Evolutionary conservation across 1,140 invertebrate species (phyloP).

Genomic region (Bombus huntii): DNA sequence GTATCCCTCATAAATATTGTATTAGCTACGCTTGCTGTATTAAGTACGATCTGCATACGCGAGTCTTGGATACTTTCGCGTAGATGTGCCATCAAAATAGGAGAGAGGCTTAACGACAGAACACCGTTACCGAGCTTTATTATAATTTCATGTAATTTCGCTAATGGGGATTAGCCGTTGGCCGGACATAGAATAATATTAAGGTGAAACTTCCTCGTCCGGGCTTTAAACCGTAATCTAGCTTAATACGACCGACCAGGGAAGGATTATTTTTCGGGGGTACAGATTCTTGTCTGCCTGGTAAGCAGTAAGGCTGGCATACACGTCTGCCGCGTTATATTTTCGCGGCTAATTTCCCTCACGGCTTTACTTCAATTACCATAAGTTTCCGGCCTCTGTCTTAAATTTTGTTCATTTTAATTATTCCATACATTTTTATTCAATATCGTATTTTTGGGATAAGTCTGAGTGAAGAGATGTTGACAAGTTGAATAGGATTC

Average conservation of each 20-base stretch:
- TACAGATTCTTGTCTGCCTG: constrained; percentile 17
- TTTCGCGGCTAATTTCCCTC: constrained; percentile 5
- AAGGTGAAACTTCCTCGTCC: constrained; percentile 54
- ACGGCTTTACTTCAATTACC: not conserved
- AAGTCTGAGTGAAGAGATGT: not conserved
- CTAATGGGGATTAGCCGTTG: constrained; percentile 67
- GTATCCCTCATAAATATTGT: constrained; percentile 38
- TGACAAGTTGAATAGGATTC: not conserved
- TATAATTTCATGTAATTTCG: constrained; percentile 67
- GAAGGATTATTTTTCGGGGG: constrained; percentile 62
- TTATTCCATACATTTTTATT: no score
- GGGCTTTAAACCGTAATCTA: constrained; percentile 53
- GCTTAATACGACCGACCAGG: constrained; percentile 44
- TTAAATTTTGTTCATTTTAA: not conserved
- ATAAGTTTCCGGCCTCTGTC: not conserved
- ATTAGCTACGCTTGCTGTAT: constrained; percentile 1
- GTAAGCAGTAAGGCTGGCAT: not conserved
- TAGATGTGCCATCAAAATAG: not conserved
- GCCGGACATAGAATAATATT: constrained; percentile 63
- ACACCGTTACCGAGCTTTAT: constrained; percentile 33
- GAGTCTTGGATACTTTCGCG: not conserved
- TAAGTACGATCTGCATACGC: constrained; percentile 39
- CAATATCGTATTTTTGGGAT: not conserved
- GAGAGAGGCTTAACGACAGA: constrained; percentile 13
- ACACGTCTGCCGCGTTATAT: not conserved